A percentile compares a stretch with the other conserved stretches of the same genome.
Conservation (phyloP, 1,140 invertebrate genomes). For the Xylocopa sonorina region DNA sequence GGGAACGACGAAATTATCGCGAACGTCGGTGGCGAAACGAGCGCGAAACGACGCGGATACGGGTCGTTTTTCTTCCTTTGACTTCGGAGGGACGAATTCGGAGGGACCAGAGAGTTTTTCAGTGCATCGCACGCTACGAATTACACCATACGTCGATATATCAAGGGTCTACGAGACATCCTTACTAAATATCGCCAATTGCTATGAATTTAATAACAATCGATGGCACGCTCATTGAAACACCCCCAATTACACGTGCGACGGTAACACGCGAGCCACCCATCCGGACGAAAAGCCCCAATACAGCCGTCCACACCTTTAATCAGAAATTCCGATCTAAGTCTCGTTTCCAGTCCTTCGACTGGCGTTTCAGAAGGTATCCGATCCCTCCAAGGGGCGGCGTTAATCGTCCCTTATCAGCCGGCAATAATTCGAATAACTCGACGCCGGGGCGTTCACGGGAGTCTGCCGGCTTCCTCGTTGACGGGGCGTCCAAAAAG, state of each 20-base stretch:
- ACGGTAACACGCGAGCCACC: too few species aligned
- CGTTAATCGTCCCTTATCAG: slow-evolving; percentile 36
- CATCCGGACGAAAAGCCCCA: too few species aligned
- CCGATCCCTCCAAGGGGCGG: neutral
- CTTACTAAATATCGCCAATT: too few species aligned
- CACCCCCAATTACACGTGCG: too few species aligned
- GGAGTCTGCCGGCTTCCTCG: slow-evolving; percentile 40
- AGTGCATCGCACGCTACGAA: too few species aligned
- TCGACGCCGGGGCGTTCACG: neutral
- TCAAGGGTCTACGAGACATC: too few species aligned
- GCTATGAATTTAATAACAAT: too few species aligned
- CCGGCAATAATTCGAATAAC: slow-evolving; percentile 54
- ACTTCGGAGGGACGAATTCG: neutral
- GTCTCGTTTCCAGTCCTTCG: neutral
- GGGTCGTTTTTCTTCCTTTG: neutral
- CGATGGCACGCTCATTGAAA: too few species aligned
- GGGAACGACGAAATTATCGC: slow-evolving; percentile 42
- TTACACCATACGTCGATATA: too few species aligned
- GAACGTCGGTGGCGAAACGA: slow-evolving; percentile 16
- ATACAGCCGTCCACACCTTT: neutral
- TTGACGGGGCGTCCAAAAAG: slow-evolving; percentile 50
- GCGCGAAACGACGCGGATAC: slow-evolving; percentile 11
- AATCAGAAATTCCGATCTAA: slow-evolving; percentile 18
- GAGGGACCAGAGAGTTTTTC: neutral
- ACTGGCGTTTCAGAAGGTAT: neutral